Base-by-base conservation (phyloP, 2,797 vertebrate genomes). In the Novumbra hubbsi region DNA sequence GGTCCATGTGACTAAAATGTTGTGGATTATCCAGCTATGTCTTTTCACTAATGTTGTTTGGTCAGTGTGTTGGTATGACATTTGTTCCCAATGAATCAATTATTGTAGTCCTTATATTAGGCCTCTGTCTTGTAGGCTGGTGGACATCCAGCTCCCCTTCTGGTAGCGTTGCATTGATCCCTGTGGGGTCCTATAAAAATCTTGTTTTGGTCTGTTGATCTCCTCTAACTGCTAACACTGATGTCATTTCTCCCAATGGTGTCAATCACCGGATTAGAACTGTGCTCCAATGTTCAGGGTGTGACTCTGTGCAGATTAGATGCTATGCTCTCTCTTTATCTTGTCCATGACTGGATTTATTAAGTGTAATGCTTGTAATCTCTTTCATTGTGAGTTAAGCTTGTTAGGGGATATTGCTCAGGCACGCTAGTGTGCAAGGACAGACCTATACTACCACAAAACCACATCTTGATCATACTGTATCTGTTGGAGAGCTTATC, bases 321-420 rank as follows among this genome's bases (percentile, higher is more conserved):
- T 76, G 84, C 78, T 75, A 75, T 76, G 73, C 77, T 78, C 68
- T 70, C 21, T 85, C 78, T 84, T 82, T 85, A 82, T 85, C 84
- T 67, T 66, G 15, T 73, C 82, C 75, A 71, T 82, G 81, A 86
- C 81, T 81, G 86, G 88, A 90, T 90, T 88, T 85, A 89, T 87
- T 80, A 81, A 86, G 72, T 73, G 74, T 87, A 84, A 88, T 83
- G 80, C 83, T 76, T 68, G 84, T 90, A 91, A 92, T 90, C 91
- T 88, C 75, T 73, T 73, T 76, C 79, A 86, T 90, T 86, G 74
- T 30, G 81, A 73, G 82, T 78, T 89, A 90, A 89, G 84, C 83
- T 85, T 80, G 85, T 92, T 87, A 85, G 73, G 55, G 78, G 73
- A 83, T 27, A 8, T 28, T 60, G 52, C 8, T 6, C 19, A 45